These are phyloP conservation scores for Nephotettix cincticeps DNA, from an alignment of 1,140 invertebrate genomes.

Conservation along the genomic window DNA sequence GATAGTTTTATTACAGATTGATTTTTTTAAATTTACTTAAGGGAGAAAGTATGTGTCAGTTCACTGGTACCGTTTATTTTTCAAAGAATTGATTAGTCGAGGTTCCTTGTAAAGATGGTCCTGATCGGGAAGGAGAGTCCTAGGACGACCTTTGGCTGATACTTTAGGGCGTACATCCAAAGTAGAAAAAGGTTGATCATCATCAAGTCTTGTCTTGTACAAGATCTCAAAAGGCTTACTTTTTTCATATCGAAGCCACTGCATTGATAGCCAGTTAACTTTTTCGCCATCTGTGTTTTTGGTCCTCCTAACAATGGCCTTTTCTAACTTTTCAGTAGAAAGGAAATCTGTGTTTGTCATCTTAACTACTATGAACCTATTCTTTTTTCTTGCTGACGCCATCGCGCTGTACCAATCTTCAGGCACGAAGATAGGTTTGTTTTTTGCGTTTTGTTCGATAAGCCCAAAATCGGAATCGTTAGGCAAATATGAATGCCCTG, in stretches of 20 bases:
- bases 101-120: not conserved
- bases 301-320: constrained; percentile 22
- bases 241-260: constrained; percentile 28
- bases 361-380: constrained; percentile 22
- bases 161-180: not conserved
- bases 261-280: constrained; percentile 27
- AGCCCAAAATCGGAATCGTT: constrained; percentile 32
- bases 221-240: constrained; percentile 20
- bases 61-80: too few species aligned
- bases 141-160: constrained; percentile 15
- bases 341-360: constrained; percentile 28
- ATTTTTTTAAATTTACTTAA: too few species aligned
- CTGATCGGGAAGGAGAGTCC: not conserved
- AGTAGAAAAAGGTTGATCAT: constrained; percentile 10
- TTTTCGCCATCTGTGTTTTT: constrained; percentile 18
- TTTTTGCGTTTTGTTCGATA: constrained; percentile 7
- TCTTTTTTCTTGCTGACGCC: constrained; percentile 1
- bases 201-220: constrained; percentile 28
- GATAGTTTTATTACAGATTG: too few species aligned
- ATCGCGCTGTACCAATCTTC: constrained; percentile 22
- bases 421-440: constrained; percentile 24
- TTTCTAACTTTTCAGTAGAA: constrained; percentile 17
- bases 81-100: constrained; percentile 11
- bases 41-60: too few species aligned
- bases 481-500: constrained; percentile 28